A percentile compares a stretch with the other conserved stretches of the same genome.
Conservation (phyloP, 2,797 vertebrate genomes). For the Naso thynnoides region DNA sequence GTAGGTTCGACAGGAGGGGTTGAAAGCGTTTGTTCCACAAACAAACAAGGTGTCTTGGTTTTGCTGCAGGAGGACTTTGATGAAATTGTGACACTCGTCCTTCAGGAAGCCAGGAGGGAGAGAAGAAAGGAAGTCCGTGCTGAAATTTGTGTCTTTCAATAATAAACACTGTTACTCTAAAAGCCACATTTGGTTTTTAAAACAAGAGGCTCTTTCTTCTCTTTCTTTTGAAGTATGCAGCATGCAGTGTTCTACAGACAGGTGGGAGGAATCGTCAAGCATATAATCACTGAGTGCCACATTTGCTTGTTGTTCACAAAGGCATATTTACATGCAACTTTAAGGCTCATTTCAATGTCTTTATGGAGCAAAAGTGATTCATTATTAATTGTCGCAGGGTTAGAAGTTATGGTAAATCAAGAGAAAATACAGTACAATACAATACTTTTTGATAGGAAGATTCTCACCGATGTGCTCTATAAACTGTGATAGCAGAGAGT, state of each 20-base stretch:
- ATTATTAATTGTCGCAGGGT: constrained; percentile 11
- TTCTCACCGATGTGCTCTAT: constrained; percentile 42
- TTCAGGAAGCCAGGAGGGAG: constrained; percentile 71
- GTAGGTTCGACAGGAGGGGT: constrained; percentile 96
- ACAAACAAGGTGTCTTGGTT: constrained; percentile 95
- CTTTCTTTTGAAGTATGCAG: constrained; percentile 35
- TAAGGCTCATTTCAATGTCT: constrained; percentile 3
- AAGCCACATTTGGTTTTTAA: constrained; percentile 33
- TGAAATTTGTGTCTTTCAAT: constrained; percentile 49
- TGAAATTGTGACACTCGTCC: constrained; percentile 99
- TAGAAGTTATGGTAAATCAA: neutral
- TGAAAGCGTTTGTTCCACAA: constrained; percentile 98
- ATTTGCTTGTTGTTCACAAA: constrained; percentile 22
- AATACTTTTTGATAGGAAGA: constrained; percentile 31
- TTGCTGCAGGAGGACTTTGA: constrained; percentile 97
- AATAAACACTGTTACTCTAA: constrained; percentile 22
- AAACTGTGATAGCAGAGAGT: constrained; percentile 38
- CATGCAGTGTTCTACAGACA: constrained; percentile 2
- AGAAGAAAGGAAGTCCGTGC: constrained; percentile 39
- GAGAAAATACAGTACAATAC: constrained; percentile 31
- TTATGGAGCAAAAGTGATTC: constrained; percentile 21
- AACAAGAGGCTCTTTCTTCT: constrained; percentile 29
- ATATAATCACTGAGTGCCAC: constrained; percentile 10
- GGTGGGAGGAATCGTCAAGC: constrained; percentile 25
- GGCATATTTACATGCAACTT: constrained; percentile 18